Evolutionary conservation across 2,888 invertebrate species (phyloP), one percentile per base, ranked within the genome.

Genomic region (Nemotelus nigrinus): DNA sequence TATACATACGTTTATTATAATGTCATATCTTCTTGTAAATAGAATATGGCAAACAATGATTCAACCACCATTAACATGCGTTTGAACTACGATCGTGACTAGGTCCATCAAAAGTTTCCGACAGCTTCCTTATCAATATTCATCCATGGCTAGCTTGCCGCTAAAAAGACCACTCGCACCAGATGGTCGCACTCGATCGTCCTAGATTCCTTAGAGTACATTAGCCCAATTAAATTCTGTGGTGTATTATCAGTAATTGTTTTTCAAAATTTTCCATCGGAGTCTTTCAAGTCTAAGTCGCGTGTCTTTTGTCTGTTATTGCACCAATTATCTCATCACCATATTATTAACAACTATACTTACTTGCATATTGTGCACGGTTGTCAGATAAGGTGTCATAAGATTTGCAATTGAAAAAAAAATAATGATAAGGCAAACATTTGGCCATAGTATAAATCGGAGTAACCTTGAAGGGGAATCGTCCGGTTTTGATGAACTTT

Each of bases 161-260:
- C 25, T 0, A 25, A 25, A 25, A 25, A 25, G 25, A 0, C 25
- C 25, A 25, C 25, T 25, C 25, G 25, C 25, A 25, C 25, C 25
- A 25, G 25, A 25, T 25, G 25, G 25, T 63, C 2, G 41, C 63
- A 41, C 41, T 63, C 43, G 25, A 8, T 43, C 41, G 65, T n/a
- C 65, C 65, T 65, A 65, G n/a, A 65, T 65, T 45, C 65, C 43
- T 5, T 3, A 45, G 65, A 8, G 65, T 65, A n/a, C 65, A 47
- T 63, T 63, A 8, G 4, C 43, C 63, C 63, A 43, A 5, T 43
- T 5, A 63, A 43, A 43, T 63, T 63, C 25, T 25, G 25, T 25
- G 25, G 25, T 25, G 25, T 63, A 43, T 45, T 65, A 45, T 4
- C 10, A 10, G 25, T 45, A 10, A 10, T 65, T 44, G 45, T 45